A percentile compares a stretch with the other conserved stretches of the same genome.
phyloP scores from a whole-genome alignment of 2,888 invertebrate species.

The Arrhopalites spinosus region DNA sequence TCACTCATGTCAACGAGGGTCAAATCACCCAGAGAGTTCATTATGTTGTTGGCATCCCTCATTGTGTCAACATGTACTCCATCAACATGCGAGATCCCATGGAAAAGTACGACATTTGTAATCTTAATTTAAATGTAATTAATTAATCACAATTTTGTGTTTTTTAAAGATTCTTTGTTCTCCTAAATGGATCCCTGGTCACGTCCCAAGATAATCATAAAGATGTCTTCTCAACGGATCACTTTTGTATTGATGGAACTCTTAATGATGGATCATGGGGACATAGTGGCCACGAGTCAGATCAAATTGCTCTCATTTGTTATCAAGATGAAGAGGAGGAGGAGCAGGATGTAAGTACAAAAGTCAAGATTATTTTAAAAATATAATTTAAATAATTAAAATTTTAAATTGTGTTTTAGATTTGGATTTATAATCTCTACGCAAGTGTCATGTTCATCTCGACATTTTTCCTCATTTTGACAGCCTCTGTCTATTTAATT shows the following conservation, averaged over 20 bases:
- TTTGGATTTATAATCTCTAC: constrained; percentile 63
- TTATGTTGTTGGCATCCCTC: constrained; percentile 47
- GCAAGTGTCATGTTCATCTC: constrained; percentile 79
- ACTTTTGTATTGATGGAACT: constrained; percentile 62
- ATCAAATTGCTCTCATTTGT: constrained; percentile 54
- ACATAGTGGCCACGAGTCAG: constrained; percentile 46
- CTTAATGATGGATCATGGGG: constrained; percentile 61
- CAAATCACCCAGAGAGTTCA: constrained; percentile 22
- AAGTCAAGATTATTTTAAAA: not conserved
- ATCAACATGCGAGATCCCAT: constrained; percentile 41
- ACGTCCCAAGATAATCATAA: constrained; percentile 57
- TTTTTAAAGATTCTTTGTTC: constrained; percentile 43
- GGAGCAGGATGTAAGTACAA: constrained; percentile 58
- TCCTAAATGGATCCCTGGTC: constrained; percentile 52
- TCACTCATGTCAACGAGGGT: not conserved
- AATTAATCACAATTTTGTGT: not conserved
- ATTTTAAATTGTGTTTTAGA: not conserved
- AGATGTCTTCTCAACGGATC: constrained; percentile 60
- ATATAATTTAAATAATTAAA: not conserved
- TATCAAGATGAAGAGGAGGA: constrained; percentile 42
- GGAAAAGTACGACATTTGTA: constrained; percentile 45
- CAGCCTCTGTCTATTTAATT: constrained; percentile 59
- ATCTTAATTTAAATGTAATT: not conserved
- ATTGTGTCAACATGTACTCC: constrained; percentile 37
- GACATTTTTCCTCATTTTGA: constrained; percentile 79